phyloP scores from a whole-genome alignment of 2,888 invertebrate species.

The Trimorus sp. region DNA sequence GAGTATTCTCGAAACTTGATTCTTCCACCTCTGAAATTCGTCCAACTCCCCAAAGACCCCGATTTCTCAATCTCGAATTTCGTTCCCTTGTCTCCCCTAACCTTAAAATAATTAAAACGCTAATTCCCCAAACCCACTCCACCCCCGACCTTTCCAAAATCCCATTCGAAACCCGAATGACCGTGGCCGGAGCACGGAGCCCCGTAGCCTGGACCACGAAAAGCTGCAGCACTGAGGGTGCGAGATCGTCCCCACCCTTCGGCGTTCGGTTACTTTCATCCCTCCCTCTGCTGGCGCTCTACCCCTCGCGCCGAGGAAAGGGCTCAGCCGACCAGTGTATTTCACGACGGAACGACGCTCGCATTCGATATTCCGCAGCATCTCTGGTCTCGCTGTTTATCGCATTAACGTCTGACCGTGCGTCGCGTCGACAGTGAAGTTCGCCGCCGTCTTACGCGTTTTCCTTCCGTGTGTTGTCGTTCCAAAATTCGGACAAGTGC shows the following conservation, averaged over 20 bases:
- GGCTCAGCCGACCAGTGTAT: slow-evolving; percentile 78
- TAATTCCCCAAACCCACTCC: too few species aligned
- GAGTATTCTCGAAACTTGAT: too few species aligned
- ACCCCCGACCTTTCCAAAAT: background rate
- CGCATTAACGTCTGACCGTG: slow-evolving; percentile 31
- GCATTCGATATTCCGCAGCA: slow-evolving; percentile 59
- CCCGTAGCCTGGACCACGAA: slow-evolving; percentile 72
- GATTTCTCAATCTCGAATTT: too few species aligned
- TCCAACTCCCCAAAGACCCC: too few species aligned
- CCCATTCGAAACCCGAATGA: slow-evolving; percentile 59
- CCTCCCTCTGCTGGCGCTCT: slow-evolving; percentile 54
- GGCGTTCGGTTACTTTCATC: slow-evolving; percentile 58
- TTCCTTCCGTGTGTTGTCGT: too few species aligned
- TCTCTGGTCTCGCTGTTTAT: slow-evolving; percentile 39
- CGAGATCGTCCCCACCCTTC: slow-evolving; percentile 62
- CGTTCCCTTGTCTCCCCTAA: too few species aligned
- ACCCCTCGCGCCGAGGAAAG: slow-evolving; percentile 72
- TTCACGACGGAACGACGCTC: slow-evolving; percentile 75
- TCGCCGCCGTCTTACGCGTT: background rate
- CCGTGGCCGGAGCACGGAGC: slow-evolving; percentile 58
- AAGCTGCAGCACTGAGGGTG: slow-evolving; percentile 74
- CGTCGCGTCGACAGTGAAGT: slow-evolving; percentile 44
- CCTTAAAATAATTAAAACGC: too few species aligned
- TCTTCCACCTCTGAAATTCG: too few species aligned
- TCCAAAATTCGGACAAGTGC: too few species aligned